These are phyloP conservation scores for Zophobas morio DNA, from an alignment of 1,140 invertebrate species.

Conservation along the genomic window DNA sequence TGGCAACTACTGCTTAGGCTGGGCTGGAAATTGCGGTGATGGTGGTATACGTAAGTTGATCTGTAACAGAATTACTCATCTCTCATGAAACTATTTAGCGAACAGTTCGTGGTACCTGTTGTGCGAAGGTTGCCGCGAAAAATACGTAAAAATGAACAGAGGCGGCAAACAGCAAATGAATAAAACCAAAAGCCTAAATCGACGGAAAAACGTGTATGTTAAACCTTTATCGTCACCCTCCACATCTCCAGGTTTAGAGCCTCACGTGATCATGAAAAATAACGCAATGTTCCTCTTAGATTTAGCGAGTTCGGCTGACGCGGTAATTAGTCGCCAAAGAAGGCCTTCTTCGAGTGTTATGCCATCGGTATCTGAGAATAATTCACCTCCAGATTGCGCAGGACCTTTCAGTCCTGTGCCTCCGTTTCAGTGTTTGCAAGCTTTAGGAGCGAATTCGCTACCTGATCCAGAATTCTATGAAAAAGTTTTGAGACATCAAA, in stretches of 20 bases:
- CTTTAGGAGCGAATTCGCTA: conserved; percentile 75
- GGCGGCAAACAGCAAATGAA: conserved; percentile 64
- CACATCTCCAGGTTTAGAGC: conserved; percentile 70
- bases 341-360: conserved; percentile 72
- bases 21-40: conserved; percentile 91
- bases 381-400: conserved; percentile 71
- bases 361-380: conserved; percentile 75
- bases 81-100: conserved; percentile 63
- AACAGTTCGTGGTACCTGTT: conserved; percentile 93
- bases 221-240: conserved; percentile 65
- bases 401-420: conserved; percentile 76
- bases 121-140: conserved; percentile 90
- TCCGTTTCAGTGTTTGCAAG: conserved; percentile 84
- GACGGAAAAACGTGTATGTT: conserved; percentile 51
- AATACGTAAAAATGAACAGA: conserved; percentile 78
- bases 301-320: conserved; percentile 80
- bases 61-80: not conserved
- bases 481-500: conserved; percentile 70
- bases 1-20: conserved; percentile 88
- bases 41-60: conserved; percentile 78
- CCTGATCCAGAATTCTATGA: conserved; percentile 71
- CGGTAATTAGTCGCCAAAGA: conserved; percentile 68
- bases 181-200: conserved; percentile 58
- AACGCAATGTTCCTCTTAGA: conserved; percentile 96
- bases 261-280: conserved; percentile 88